These are phyloP conservation scores for Proteles cristata DNA, from an alignment of 2,113 vertebrate species.

Conservation along the genomic window DNA sequence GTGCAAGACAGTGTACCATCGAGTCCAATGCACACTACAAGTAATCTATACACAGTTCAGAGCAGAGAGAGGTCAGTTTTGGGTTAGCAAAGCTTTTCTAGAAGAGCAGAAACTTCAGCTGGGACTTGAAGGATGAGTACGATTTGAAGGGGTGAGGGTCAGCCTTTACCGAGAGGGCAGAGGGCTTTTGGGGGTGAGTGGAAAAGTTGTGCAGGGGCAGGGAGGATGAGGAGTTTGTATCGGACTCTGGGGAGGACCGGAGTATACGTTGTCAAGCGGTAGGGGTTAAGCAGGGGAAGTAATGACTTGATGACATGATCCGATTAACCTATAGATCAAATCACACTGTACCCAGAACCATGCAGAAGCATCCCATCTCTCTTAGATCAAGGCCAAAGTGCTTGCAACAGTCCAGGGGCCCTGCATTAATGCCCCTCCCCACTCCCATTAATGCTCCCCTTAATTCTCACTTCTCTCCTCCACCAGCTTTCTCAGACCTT, in stretches of 20 bases:
- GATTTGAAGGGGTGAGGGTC: neutral
- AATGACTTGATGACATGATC: neutral
- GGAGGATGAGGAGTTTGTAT: neutral
- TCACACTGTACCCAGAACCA: neutral
- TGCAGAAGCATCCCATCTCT: neutral
- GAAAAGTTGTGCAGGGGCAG: neutral
- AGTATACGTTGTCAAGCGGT: neutral
- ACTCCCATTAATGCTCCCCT: neutral
- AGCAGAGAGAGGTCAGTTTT: neutral
- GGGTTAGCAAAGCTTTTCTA: neutral
- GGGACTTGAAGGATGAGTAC: neutral
- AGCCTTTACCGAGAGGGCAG: neutral
- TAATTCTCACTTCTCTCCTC: neutral
- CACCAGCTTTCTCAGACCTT: neutral
- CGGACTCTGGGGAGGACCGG: neutral
- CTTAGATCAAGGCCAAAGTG: neutral
- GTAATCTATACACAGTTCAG: neutral
- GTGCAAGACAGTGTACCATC: accelerated
- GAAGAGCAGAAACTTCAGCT: neutral
- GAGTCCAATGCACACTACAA: neutral
- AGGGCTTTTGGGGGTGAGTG: neutral
- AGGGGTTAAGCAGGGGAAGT: neutral
- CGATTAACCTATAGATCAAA: neutral
- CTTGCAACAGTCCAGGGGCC: too few relatives aligned
- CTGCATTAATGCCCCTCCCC: neutral